Conservation (phyloP, 2,113 vertebrate genomes). For the Oxygymnocypris stewartii region DNA sequence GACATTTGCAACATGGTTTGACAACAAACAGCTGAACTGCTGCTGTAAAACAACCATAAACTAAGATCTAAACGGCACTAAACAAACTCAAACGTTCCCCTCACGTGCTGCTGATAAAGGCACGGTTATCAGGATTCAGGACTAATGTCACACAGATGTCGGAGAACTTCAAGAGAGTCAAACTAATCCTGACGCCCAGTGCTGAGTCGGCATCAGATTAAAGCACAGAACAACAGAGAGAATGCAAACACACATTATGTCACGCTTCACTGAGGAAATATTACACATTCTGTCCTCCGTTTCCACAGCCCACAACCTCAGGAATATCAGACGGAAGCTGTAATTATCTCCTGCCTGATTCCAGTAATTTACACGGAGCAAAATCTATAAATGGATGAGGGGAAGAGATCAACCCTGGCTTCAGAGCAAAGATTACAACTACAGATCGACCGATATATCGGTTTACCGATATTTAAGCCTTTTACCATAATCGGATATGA, state of each 20-base stretch:
- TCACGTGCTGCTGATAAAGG: neutral
- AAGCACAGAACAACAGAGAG: neutral
- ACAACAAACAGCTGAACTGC: neutral
- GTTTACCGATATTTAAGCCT: no score
- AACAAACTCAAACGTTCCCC: neutral
- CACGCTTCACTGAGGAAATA: slow-evolving; percentile 7
- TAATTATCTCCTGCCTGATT: slow-evolving; percentile 71
- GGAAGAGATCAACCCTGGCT: slow-evolving; percentile 22
- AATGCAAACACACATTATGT: neutral
- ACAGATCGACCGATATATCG: no score
- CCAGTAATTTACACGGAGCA: slow-evolving; percentile 67
- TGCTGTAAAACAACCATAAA: neutral
- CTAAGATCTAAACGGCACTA: neutral
- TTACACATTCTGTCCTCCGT: slow-evolving; percentile 39
- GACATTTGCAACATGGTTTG: neutral
- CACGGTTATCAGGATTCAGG: neutral
- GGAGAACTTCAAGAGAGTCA: neutral
- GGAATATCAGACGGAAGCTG: slow-evolving; percentile 57
- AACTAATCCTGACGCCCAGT: neutral
- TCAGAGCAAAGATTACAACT: neutral
- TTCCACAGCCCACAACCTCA: slow-evolving; percentile 46
- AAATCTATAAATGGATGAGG: slow-evolving; percentile 67
- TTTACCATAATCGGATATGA: no score
- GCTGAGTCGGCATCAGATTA: slow-evolving; percentile 6
- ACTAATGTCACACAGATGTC: slow-evolving; percentile 8